Evolutionary conservation across 2,113 vertebrate genomes (phyloP).

Genomic region (Larimichthys crocea): DNA sequence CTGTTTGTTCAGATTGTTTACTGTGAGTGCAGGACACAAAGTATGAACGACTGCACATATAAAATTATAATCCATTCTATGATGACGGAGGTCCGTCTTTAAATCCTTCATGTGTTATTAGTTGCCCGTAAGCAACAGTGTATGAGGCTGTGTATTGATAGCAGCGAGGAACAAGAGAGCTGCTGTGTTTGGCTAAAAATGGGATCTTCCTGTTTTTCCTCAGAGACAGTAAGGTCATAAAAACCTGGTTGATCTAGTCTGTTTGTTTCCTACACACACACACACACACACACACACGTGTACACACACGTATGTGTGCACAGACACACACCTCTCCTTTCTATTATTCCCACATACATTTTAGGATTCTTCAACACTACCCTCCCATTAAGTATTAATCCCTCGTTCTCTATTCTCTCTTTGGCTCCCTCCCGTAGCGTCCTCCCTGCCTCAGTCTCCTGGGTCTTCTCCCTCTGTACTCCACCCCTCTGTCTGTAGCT

Average conservation of each 20-base stretch:
- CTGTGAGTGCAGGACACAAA: no score
- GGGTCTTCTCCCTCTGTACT: constrained; percentile 53
- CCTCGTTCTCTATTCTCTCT: constrained; percentile 51
- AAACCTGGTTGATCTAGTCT: constrained; percentile 44
- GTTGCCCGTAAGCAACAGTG: not conserved
- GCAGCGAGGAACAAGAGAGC: constrained; percentile 17
- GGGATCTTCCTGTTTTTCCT: constrained; percentile 57
- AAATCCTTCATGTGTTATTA: constrained; percentile 55
- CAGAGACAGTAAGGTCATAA: constrained; percentile 47
- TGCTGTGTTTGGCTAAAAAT: constrained; percentile 49
- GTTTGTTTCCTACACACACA: constrained; percentile 19
- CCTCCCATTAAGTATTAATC: constrained; percentile 70
- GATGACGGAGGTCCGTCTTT: constrained; percentile 30
- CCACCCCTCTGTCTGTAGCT: constrained; percentile 52
- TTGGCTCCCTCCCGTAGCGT: constrained; percentile 7
- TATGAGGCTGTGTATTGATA: constrained; percentile 21
- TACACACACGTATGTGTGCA: constrained; percentile 1
- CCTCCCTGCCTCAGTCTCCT: constrained; percentile 29
- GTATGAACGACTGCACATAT: not conserved
- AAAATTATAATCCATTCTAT: constrained; percentile 32
- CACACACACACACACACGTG: not conserved
- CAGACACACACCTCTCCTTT: not conserved
- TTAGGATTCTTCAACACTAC: constrained; percentile 47
- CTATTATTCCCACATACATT: constrained; percentile 54
- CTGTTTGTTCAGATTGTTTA: no score